Conservation (phyloP, 1,140 invertebrate species). For the Lasaia peninsularis region DNA sequence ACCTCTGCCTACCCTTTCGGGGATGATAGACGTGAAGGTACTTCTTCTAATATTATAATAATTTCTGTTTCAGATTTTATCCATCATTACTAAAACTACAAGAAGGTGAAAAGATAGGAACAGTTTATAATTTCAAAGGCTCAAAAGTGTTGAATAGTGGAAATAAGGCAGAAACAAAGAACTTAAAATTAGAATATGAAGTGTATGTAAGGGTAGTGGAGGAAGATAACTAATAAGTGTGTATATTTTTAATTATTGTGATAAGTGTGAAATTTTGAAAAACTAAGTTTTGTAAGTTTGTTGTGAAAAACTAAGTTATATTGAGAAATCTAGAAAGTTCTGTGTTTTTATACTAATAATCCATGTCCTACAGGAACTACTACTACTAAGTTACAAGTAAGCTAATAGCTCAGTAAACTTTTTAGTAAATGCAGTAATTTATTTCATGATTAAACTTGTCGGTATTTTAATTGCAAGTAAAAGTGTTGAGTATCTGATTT, state of each 20-base stretch:
- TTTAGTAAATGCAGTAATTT: too few relatives aligned
- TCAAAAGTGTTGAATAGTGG: conserved; percentile 48
- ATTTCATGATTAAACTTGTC: too few relatives aligned
- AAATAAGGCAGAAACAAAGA: conserved; percentile 40
- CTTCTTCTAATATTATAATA: conserved; percentile 10
- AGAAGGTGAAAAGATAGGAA: conserved; percentile 53
- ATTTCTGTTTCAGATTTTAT: conserved; percentile 41
- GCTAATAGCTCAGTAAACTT: too few relatives aligned
- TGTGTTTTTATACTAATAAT: not conserved
- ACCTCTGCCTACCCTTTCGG: too few relatives aligned
- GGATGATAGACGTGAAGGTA: too few relatives aligned
- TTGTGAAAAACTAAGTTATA: conserved; percentile 8
- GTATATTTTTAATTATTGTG: conserved; percentile 1
- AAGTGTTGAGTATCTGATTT: too few relatives aligned
- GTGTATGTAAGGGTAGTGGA: conserved; percentile 57
- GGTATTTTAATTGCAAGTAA: too few relatives aligned
- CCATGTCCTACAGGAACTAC: too few relatives aligned
- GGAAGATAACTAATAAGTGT: conserved; percentile 32
- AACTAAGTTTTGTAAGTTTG: too few relatives aligned
- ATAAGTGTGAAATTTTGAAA: conserved; percentile 5
- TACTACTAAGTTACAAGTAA: too few relatives aligned
- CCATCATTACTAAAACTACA: conserved; percentile 47
- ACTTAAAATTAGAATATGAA: conserved; percentile 64
- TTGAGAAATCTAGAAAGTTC: not conserved
- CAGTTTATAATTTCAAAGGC: conserved; percentile 60